Evolutionary conservation across 2,113 vertebrate genomes (phyloP), one percentile per base, ranked within the genome.

Genomic region (Piliocolobus tephrosceles): DNA sequence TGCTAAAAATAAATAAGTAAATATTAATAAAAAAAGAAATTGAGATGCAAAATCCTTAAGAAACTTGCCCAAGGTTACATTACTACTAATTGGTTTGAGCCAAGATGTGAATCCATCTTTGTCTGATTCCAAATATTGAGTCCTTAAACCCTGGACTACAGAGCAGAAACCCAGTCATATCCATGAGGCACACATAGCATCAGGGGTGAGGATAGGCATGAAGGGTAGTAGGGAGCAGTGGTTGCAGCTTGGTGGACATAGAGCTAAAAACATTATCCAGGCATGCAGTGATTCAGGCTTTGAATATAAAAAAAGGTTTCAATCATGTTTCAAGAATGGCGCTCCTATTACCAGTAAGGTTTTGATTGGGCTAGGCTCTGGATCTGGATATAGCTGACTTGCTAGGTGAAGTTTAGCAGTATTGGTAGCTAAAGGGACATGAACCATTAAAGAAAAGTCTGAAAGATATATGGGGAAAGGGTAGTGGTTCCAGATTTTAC

Each of bases 1-100:
- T 96, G n/a, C 25, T 91, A 70, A 92, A 95, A 96, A 76, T 38
- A 93, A 95, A 14, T 89, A 81, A 96, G 43, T 30, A 88, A 8
- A 87, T 76, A 50, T 58, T 85, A 92, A 88, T 90, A 75, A 90
- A 61, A 88, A 97, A 88, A 80, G 13, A 57, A 96, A 82, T 16
- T 76, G 23, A 61, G 22, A 57, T 50, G 57, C 1, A 76, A 90
- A 83, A 73, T 92, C 17, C 35, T 90, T 87, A 43, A 80, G 55
- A 81, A 94, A 73, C 6, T 92, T 94, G 3, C 2, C 45, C 11
- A 80, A 88, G 16, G 3, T 85, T 70, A 38, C 1, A 40, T 1
- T 87, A n/a, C 1, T 32, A 73, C 80, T 89, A 6, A 82, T 47
- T 81, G 18, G 14, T 93, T 94, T 55, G 47, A 83, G 13, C 6